These are phyloP conservation scores for Periparus ater DNA, from an alignment of 2,797 vertebrate genomes.

Conservation along the genomic window DNA sequence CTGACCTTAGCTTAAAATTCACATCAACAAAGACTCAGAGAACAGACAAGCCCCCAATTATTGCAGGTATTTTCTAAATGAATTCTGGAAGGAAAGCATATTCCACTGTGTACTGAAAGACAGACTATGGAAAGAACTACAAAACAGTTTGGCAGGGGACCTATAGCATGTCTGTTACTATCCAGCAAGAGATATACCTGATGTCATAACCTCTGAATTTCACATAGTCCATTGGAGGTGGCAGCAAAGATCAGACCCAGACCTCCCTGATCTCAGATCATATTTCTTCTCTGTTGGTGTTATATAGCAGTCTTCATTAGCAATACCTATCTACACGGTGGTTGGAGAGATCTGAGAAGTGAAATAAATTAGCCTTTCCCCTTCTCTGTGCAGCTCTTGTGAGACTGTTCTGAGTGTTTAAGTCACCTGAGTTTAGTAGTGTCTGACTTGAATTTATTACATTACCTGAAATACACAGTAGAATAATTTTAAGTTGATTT, in stretches of 20 bases:
- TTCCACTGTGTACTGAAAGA: background rate
- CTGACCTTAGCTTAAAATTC: background rate
- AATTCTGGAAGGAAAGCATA: background rate
- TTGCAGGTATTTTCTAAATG: background rate
- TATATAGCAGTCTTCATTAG: background rate
- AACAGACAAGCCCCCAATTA: background rate
- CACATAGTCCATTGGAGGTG: background rate
- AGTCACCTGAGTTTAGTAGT: background rate
- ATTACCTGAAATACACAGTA: background rate
- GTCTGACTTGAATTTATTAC: background rate
- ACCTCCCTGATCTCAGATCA: background rate
- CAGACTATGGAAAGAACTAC: background rate
- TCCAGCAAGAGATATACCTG: background rate
- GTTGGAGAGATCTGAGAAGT: background rate
- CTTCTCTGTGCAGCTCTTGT: background rate
- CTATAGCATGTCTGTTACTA: background rate
- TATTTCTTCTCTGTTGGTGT: background rate
- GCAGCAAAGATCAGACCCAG: background rate
- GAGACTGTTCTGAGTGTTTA: background rate
- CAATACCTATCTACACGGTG: background rate
- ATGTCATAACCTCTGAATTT: slow-evolving; percentile 1
- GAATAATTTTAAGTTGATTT: slow-evolving; percentile 14
- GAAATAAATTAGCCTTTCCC: slow-evolving; percentile 17
- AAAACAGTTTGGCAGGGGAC: background rate
- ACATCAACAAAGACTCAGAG: background rate